Evolutionary conservation across 53 echinoderm and acorn worm genomes (phyloP), one percentile per base, ranked within the genome.

Genomic region (Astropecten irregularis): DNA sequence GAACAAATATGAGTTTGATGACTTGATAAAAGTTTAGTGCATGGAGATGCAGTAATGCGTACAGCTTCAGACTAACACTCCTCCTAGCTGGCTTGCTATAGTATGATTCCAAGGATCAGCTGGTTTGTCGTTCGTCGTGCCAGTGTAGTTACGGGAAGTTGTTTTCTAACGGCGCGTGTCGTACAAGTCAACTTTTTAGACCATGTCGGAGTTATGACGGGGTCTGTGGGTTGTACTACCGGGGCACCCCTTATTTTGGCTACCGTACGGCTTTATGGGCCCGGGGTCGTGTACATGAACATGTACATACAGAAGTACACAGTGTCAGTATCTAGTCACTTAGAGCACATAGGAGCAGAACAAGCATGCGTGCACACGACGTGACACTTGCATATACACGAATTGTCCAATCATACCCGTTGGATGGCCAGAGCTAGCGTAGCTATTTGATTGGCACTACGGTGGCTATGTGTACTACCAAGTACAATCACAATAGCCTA

Each of bases 311-410:
- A 76, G 58, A 58, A 76, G 56, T 76, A 76, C 59, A 76, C 76
- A 18, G 76, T 76, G 76, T 76, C 76, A 76, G 76, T 76, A 58
- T 76, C 76, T 76, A 56, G 76, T 76, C 76, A 58, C 76, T 56
- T 76, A 58, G 56, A 57, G 57, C 50, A 50, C 76, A 37, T 38
- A 37, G 50, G 57, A 54, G 30, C 76, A 76, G 38, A 76, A 76
- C 76, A 76, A 76, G 76, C 76, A 76, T 76, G 76, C 76, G 76
- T 76, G 76, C 76, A 56, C 76, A 76, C 76, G 76, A 51, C 76
- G 76, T 76, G 76, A 76, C 76, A 76, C 57, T 13, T 25, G 76
- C 76, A 6, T n/a, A n/a, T 42, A 38, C 58, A 49, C 58, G 76
- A 76, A 57, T 76, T 38, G 57, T 56, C 76, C 76, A 76, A 76